Evolutionary conservation across 2,888 invertebrate species (phyloP).

Genomic region (Epinotia ramella): DNA sequence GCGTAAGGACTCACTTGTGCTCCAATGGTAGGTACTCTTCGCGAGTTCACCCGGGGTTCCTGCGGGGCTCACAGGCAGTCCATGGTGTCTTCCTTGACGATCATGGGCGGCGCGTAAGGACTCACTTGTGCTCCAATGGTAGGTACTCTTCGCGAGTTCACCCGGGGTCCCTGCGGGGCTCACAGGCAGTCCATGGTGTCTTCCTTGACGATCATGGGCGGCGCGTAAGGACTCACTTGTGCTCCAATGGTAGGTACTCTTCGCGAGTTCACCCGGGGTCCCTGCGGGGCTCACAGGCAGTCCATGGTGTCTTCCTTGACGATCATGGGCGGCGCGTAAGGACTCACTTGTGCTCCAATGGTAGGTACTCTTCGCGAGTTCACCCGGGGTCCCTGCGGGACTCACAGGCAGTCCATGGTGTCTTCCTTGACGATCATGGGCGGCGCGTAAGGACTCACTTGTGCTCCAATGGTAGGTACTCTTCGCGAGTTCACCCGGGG

Average conservation of each 20-base stretch:
- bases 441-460: slow-evolving; percentile 78
- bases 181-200: slow-evolving; percentile 85
- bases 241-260: slow-evolving; percentile 81
- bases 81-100: slow-evolving; percentile 86
- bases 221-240: slow-evolving; percentile 78
- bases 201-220: slow-evolving; percentile 85
- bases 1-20: too few relatives aligned
- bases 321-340: slow-evolving; percentile 84
- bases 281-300: slow-evolving; percentile 61
- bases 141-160: slow-evolving; percentile 61
- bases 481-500: not conserved
- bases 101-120: slow-evolving; percentile 83
- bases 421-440: slow-evolving; percentile 86
- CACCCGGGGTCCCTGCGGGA: not conserved
- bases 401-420: slow-evolving; percentile 81
- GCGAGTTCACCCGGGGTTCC: not conserved
- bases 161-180: not conserved
- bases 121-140: too few relatives aligned
- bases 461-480: slow-evolving; percentile 83
- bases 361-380: slow-evolving; percentile 64
- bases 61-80: slow-evolving; percentile 69
- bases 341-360: too few relatives aligned
- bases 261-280: not conserved
- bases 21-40: slow-evolving; percentile 78
- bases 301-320: slow-evolving; percentile 86